phyloP scores from a whole-genome alignment of 1,140 invertebrate species.

The Antheraea mylitta region DNA sequence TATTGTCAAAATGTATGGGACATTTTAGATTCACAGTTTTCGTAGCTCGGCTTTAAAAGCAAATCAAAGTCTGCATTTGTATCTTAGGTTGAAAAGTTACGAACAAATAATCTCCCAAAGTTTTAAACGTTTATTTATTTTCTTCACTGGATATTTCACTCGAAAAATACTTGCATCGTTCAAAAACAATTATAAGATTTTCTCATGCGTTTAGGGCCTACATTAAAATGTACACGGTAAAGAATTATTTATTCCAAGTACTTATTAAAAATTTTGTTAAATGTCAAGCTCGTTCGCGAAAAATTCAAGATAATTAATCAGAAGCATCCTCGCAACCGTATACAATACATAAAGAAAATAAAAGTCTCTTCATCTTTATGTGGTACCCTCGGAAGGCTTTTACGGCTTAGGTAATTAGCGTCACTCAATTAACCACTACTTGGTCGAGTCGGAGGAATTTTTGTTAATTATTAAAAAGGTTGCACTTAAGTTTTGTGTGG shows the following conservation, averaged over 20 bases:
- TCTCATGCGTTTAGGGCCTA: background rate
- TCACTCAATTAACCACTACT: conserved; percentile 75
- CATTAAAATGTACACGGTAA: conserved; percentile 1
- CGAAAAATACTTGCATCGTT: background rate
- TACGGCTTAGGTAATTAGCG: conserved; percentile 72
- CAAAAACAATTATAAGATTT: background rate
- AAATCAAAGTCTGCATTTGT: background rate
- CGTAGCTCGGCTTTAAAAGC: background rate
- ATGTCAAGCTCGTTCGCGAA: conserved; percentile 2
- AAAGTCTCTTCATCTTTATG: conserved; percentile 53
- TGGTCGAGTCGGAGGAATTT: conserved; percentile 49
- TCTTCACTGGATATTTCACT: background rate
- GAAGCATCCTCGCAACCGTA: conserved; percentile 1
- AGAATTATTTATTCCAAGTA: background rate
- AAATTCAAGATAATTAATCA: conserved; percentile 10
- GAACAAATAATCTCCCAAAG: background rate
- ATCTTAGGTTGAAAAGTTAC: no score
- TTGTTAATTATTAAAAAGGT: conserved; percentile 76
- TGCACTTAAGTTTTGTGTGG: conserved; percentile 53
- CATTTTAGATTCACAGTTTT: background rate
- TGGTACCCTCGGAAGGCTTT: conserved; percentile 58
- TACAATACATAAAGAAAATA: conserved; percentile 48
- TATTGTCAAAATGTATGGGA: background rate
- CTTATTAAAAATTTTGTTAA: conserved; percentile 4
- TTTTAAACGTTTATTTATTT: background rate